Evolutionary conservation across 1,140 invertebrate species (phyloP), one percentile per base, ranked within the genome.

Genomic region (Temnothorax curvispinosus): DNA sequence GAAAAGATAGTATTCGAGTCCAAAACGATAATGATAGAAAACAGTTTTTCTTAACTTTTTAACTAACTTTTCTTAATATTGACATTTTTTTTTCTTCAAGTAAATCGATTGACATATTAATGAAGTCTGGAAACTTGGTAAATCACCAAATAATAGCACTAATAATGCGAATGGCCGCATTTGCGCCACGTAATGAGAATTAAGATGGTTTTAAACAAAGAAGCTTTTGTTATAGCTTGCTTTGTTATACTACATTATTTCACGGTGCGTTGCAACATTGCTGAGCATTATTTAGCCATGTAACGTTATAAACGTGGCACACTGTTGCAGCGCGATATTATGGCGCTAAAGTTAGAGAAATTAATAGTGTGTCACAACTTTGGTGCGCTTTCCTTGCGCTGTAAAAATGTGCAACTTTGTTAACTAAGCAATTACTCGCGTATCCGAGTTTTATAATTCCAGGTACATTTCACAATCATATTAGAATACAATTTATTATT

Each of bases 361-460:
- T 84, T 84, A 84, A 84, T 84, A 60, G 56, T 60, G 54, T 56
- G 80, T 74, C 21, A 71, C 69, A 84, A 84, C 69, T 84, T 75
- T 60, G 27, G 27, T 27, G 27, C 27, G 64, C 7, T 81, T 71
- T 54, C 32, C 41, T 47, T n/a, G 69, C 32, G 7, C 41, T 47
- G 41, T 50, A 74, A 56, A 82, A 82, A 74, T 74, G 32, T 41
- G 41, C 41, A 74, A 84, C 54, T 84, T 62, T 75, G 80, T 60
- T 74, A 58, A 74, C 41, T 47, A 74, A 50, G 41, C 65, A 84
- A 84, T 84, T 84, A 84, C 41, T 60, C 13, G 65, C 21, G 44
- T 60, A 71, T 50, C 41, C 69, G 69, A 82, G 67, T 82, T 82
- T 82, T 82, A 82, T 60, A 74, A 82, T 82, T 69, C 27, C 15